These are phyloP conservation scores for Drosophila chauvacae DNA, from an alignment of 1,140 invertebrate species.

Conservation along the genomic window DNA sequence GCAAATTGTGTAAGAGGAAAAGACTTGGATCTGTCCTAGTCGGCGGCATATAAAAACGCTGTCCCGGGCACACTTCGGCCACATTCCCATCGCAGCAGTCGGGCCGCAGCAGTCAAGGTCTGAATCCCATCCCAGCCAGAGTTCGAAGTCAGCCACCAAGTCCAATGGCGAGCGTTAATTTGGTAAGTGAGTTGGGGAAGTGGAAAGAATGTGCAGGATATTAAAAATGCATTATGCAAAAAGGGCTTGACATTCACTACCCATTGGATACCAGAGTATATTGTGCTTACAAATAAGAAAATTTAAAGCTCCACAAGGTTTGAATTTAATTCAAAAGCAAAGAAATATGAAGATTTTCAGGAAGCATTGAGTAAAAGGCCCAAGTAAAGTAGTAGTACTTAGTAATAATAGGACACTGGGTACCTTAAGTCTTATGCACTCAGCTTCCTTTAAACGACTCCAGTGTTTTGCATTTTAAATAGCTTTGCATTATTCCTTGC, in stretches of 20 bases:
- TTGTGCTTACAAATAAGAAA: neutral
- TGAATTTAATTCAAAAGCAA: too few relatives aligned
- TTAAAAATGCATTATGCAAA: slow-evolving; percentile 53
- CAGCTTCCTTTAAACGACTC: neutral
- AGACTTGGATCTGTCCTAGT: slow-evolving; percentile 57
- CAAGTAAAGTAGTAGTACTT: neutral
- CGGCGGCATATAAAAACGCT: slow-evolving; percentile 65
- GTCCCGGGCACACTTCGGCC: slow-evolving; percentile 31
- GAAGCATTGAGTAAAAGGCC: neutral
- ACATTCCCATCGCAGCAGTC: slow-evolving; percentile 63
- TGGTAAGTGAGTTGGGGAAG: slow-evolving; percentile 42
- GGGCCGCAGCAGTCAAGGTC: slow-evolving; percentile 55
- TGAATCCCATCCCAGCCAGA: slow-evolving; percentile 32
- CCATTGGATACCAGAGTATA: neutral
- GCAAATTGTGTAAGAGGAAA: slow-evolving; percentile 71
- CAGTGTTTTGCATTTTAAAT: slow-evolving; percentile 38
- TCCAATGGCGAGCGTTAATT: slow-evolving; percentile 62
- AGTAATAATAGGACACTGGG: neutral
- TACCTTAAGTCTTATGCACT: neutral
- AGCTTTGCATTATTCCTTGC: slow-evolving; percentile 20
- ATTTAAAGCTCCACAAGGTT: neutral
- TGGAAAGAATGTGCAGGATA: slow-evolving; percentile 24
- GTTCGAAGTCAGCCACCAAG: slow-evolving; percentile 29
- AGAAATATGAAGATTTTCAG: neutral
- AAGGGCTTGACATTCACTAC: slow-evolving; percentile 1